Base-by-base conservation (phyloP, 2,888 invertebrate species). In the Tuberolachnus salignus region DNA sequence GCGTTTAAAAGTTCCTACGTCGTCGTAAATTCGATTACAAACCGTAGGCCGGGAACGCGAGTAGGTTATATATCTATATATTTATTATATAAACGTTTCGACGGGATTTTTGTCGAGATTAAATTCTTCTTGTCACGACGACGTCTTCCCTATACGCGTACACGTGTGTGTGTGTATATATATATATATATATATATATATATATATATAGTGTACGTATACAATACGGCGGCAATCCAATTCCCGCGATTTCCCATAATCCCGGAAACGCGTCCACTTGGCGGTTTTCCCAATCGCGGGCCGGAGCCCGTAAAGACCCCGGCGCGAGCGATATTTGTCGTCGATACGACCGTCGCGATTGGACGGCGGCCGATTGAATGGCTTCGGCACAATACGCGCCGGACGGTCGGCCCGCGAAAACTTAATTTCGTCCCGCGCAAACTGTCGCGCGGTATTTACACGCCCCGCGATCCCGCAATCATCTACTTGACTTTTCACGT, bases 11-110 rank as follows among this genome's bases (percentile, higher is more conserved):
- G 75, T 66, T 67, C 66, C 75, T 67, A n/a, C 34, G 72, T 72
- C 66, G 72, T 72, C 66, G 75, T 75, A 75, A 75, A 75, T 75
- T 75, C 75, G 75, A 75, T 75, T 75, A 75, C 67, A 46, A n/a
- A 23, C 66, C 57, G 16, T 34, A 46, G 26, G 26, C 72, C 34
- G 51, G 21, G 11, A 49, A 61, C 21, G 11, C 11, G 21, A 0
- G 16, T 16, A 51, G 4, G 3, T 57, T n/a, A 57, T 57, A 49
- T 16, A 26, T 57, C n/a, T n/a, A 69, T 55, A 71, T 44, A 16
- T 23, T 23, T 34, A 34, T n/a, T 49, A 14, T 42, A 42, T n/a
- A n/a, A n/a, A 34, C 26, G 57, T 75, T 34, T 49, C 75, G 14
- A 34, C 75, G 10, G 75, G 75, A 75, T 75, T 75, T 75, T 75